Conservation (phyloP, 2,113 vertebrate species). For the Atrichornis clamosus region DNA sequence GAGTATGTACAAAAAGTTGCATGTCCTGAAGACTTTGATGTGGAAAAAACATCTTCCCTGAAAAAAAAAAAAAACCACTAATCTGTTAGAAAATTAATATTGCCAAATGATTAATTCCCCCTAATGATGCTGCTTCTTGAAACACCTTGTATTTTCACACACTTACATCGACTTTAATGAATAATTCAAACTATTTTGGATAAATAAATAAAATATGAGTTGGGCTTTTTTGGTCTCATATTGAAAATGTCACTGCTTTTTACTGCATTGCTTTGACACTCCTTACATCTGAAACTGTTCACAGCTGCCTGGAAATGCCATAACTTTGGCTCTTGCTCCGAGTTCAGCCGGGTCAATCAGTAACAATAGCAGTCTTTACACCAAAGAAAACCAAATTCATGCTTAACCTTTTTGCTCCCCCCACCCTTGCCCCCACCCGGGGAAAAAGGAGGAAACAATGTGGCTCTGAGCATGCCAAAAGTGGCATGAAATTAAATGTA, state of each 20-base stretch:
- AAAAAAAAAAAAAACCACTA: neutral
- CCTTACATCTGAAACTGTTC: neutral
- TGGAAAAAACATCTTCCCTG: neutral
- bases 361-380: neutral
- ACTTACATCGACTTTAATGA: slow-evolving; percentile 61
- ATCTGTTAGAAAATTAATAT: slow-evolving; percentile 21
- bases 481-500: slow-evolving; percentile 33
- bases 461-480: neutral
- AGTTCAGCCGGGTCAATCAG: slow-evolving; percentile 43
- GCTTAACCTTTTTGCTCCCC: neutral
- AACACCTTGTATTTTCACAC: slow-evolving; percentile 52
- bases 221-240: slow-evolving; percentile 31
- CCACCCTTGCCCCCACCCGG: too few species aligned
- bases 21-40: neutral
- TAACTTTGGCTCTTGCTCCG: neutral
- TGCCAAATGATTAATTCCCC: slow-evolving; percentile 19
- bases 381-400: slow-evolving; percentile 4
- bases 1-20: neutral
- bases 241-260: slow-evolving; percentile 54
- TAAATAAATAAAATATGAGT: slow-evolving; percentile 72
- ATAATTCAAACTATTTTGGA: slow-evolving; percentile 70
- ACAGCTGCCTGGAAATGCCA: slow-evolving; percentile 38
- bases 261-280: slow-evolving; percentile 22
- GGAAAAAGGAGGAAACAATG: slow-evolving; percentile 24
- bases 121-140: slow-evolving; percentile 35